Base-by-base conservation (phyloP, 2,888 invertebrate species). In the Ormyrus nitidulus region DNA sequence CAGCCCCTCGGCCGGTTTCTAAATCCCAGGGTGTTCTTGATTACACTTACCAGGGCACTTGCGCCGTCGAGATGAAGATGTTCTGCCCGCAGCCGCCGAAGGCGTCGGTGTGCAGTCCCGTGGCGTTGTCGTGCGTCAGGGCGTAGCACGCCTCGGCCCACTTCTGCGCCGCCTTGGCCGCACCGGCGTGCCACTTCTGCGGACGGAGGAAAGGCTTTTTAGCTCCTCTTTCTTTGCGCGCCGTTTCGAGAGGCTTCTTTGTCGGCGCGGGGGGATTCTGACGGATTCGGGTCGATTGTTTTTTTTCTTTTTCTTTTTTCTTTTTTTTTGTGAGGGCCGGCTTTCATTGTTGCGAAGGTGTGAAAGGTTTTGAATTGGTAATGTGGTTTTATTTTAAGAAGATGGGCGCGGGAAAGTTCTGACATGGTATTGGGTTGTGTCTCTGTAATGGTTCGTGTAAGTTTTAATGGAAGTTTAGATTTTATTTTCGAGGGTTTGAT, bases 41-140 rank as follows among this genome's bases (percentile, higher is more conserved):
- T 59, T 44, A 53, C 53, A 7, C 91, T 91, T 91, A 95, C 96
- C 96, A 96, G 51, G 95, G 95, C 46, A 96, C 95, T 91, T 94
- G 94, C 83, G 94, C 94, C 2, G 95, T 93, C n/a, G 96, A 93
- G 48, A 96, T 94, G 88, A 96, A 96, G 80, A 96, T 94, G 89
- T 96, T 96, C 89, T 96, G 96, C 2, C 96, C 96, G 87, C 96
- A 96, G 49, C 93, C 91, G 51, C 96, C 96, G 83, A 94, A 94
- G 80, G 92, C 91, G 13, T 94, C 93, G 51, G 94, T 92, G 80
- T 93, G 92, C 80, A 95, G 92, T 78, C 95, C 95, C 44, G 92
- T 92, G 0, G 92, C 91, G 84, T 93, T 93, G 86, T 95, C 95
- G 88, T 96, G 96, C 56, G 92, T 92, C 51, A 96, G 91, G 85